A percentile compares a stretch with the other conserved stretches of the same genome.
These are phyloP conservation scores for Idaea dimidiata DNA, from an alignment of 2,888 invertebrate genomes.

Conservation along the genomic window DNA sequence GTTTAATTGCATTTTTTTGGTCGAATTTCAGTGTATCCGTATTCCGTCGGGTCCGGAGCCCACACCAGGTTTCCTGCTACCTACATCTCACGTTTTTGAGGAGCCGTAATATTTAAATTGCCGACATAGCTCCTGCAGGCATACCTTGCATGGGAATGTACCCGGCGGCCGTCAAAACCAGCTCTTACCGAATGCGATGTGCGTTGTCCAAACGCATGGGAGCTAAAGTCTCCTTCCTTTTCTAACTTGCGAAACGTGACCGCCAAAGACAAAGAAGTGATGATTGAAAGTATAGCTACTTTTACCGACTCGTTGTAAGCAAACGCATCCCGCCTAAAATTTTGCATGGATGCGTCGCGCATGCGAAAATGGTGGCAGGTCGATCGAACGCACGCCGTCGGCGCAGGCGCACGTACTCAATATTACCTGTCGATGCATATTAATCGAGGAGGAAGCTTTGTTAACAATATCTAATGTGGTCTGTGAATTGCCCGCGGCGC, in stretches of 20 bases:
- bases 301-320: slow-evolving; percentile 65
- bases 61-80: slow-evolving; percentile 75
- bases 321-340: slow-evolving; percentile 80
- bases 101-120: slow-evolving; percentile 80
- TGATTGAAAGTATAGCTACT: slow-evolving; percentile 63
- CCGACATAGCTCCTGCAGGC: slow-evolving; percentile 76
- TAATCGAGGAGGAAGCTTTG: slow-evolving; percentile 79
- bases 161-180: slow-evolving; percentile 72
- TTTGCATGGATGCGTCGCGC: slow-evolving; percentile 78
- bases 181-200: slow-evolving; percentile 75
- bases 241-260: slow-evolving; percentile 55
- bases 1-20: slow-evolving; percentile 67
- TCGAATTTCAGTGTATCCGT: slow-evolving; percentile 65
- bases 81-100: slow-evolving; percentile 79
- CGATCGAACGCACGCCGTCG: slow-evolving; percentile 47
- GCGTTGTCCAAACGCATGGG: slow-evolving; percentile 64
- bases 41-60: slow-evolving; percentile 62
- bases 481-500: slow-evolving; percentile 63
- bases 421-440: slow-evolving; percentile 78
- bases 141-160: slow-evolving; percentile 78
- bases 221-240: slow-evolving; percentile 59
- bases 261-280: slow-evolving; percentile 60
- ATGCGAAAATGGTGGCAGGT: slow-evolving; percentile 60
- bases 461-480: slow-evolving; percentile 80
- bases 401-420: slow-evolving; percentile 67